A percentile compares a stretch with the other conserved stretches of the same genome.
Evolutionary conservation across 2,113 vertebrate species (phyloP).

Genomic region (Egretta garzetta): DNA sequence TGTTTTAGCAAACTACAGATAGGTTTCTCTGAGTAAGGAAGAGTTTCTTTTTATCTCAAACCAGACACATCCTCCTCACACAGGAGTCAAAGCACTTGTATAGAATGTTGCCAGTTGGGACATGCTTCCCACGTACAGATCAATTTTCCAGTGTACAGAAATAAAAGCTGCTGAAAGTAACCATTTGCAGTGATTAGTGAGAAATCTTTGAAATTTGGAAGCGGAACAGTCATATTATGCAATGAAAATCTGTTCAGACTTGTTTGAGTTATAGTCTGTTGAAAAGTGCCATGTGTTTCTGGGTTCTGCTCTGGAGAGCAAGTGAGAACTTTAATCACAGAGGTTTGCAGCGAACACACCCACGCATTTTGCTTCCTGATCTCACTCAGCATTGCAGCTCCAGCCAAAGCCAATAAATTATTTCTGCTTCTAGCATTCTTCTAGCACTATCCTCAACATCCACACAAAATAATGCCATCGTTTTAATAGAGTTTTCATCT

Average conservation of each 20-base stretch:
- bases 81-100: neutral
- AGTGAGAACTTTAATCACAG: neutral
- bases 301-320: neutral
- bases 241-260: neutral
- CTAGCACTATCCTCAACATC: neutral
- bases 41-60: neutral
- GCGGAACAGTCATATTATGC: neutral
- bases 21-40: neutral
- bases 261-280: neutral
- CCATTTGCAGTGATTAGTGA: neutral
- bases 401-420: neutral
- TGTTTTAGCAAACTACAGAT: neutral
- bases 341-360: neutral
- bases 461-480: neutral
- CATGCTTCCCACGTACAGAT: neutral
- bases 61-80: neutral
- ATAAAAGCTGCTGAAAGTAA: neutral
- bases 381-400: neutral
- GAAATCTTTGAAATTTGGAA: neutral
- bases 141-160: neutral
- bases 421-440: neutral
- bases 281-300: neutral
- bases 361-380: neutral
- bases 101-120: neutral
- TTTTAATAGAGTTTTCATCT: neutral